Evolutionary conservation across 2,888 invertebrate species (phyloP).

Genomic region (Pyrrhosoma nymphula): DNA sequence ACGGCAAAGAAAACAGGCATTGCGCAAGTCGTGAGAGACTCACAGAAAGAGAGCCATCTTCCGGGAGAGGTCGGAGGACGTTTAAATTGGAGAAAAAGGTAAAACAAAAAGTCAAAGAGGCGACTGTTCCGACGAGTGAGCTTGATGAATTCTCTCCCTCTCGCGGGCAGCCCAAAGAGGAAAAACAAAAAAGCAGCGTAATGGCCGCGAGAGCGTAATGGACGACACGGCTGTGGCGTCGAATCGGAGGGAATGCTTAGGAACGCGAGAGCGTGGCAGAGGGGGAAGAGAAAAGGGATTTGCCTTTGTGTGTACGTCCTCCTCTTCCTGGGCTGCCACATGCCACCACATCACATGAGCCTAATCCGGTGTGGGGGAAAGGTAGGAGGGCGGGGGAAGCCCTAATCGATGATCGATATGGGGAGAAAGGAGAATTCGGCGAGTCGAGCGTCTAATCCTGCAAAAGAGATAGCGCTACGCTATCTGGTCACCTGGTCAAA

Average conservation of each 20-base stretch:
- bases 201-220: neutral
- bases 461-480: neutral
- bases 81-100: neutral
- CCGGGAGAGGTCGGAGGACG: too few relatives aligned
- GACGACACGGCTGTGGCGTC: neutral
- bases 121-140: neutral
- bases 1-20: too few relatives aligned
- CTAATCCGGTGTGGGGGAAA: neutral
- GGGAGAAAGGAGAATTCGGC: neutral
- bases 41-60: too few relatives aligned
- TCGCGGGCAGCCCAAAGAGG: neutral
- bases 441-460: neutral
- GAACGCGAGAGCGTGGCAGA: neutral
- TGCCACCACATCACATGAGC: neutral
- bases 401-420: slow-evolving; percentile 51
- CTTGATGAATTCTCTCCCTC: neutral
- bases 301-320: neutral
- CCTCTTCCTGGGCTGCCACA: neutral
- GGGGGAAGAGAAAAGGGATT: neutral
- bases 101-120: neutral
- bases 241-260: slow-evolving; percentile 10
- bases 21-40: too few relatives aligned
- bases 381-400: too few relatives aligned
- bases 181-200: neutral
- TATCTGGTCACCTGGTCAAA: neutral